Evolutionary conservation across 1,140 invertebrate genomes (phyloP).

Genomic region (Apis florea): DNA sequence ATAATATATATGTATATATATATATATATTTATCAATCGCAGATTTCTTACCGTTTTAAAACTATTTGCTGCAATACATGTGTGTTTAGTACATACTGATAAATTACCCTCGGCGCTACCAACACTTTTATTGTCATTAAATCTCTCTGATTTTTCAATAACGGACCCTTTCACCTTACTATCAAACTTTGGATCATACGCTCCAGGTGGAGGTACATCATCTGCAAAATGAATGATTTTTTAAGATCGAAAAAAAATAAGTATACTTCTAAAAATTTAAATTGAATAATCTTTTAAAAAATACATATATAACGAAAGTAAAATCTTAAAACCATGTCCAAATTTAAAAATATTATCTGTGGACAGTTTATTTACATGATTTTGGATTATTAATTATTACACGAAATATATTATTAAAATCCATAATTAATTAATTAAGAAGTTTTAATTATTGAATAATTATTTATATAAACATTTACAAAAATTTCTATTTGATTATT

Average conservation of each 20-base stretch:
- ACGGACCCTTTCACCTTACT: conserved; percentile 71
- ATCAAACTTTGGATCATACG: conserved; percentile 78
- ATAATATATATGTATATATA: no score
- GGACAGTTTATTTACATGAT: no score
- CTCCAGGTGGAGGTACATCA: conserved; percentile 76
- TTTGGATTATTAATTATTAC: no score
- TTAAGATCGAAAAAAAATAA: not conserved
- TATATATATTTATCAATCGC: no score
- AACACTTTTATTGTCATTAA: conserved; percentile 73
- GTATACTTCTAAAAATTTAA: not conserved
- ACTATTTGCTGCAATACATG: not conserved
- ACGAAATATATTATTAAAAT: no score
- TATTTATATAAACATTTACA: not conserved
- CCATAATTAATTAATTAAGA: no score
- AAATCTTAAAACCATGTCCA: not conserved
- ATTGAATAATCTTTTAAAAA: not conserved
- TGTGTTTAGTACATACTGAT: conserved; percentile 67
- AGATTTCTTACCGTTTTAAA: conserved; percentile 45
- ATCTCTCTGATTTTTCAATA: conserved; percentile 74
- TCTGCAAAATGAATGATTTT: conserved; percentile 59
- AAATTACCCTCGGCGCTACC: conserved; percentile 66
- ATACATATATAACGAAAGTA: not conserved
- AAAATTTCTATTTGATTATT: not conserved
- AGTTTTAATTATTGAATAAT: not conserved
- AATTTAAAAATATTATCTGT: no score